Percentiles rank a stretch among this genome's conserved stretches.
These are phyloP conservation scores for Centruroides vittatus DNA, from an alignment of 1,140 invertebrate genomes.

Conservation along the genomic window DNA sequence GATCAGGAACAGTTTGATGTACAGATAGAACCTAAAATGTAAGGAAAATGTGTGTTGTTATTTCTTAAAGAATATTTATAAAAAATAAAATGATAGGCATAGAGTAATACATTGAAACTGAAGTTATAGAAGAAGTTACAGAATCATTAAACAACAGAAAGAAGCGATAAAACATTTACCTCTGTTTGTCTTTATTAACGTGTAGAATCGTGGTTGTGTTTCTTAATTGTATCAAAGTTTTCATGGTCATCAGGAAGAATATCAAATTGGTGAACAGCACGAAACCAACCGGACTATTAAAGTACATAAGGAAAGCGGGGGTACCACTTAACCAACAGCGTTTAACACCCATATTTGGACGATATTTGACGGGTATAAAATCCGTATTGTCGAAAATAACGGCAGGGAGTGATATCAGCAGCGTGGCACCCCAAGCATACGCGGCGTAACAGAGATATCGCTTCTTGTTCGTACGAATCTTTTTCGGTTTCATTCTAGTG, in stretches of 20 bases:
- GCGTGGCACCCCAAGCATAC: slow-evolving; percentile 32
- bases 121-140: neutral
- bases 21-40: slow-evolving; percentile 42
- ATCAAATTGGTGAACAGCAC: slow-evolving; percentile 35
- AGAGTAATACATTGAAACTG: too few species aligned
- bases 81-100: too few species aligned
- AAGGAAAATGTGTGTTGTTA: neutral
- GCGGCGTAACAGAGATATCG: slow-evolving; percentile 9
- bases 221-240: slow-evolving; percentile 21
- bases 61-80: too few species aligned
- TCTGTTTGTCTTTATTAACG: slow-evolving; percentile 5
- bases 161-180: neutral
- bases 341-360: slow-evolving; percentile 10
- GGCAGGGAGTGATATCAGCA: slow-evolving; percentile 6
- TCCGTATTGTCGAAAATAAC: slow-evolving; percentile 7
- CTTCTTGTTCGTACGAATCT: neutral
- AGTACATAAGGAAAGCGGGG: slow-evolving; percentile 13
- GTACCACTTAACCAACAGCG: slow-evolving; percentile 15
- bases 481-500: slow-evolving; percentile 3
- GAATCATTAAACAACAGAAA: neutral
- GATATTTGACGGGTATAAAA: neutral
- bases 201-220: slow-evolving; percentile 18
- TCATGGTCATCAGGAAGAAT: slow-evolving; percentile 37
- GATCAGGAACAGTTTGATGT: slow-evolving; percentile 48
- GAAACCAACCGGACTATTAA: slow-evolving; percentile 18